Base-by-base conservation (phyloP, 2,888 invertebrate genomes). In the Acleris literana region DNA sequence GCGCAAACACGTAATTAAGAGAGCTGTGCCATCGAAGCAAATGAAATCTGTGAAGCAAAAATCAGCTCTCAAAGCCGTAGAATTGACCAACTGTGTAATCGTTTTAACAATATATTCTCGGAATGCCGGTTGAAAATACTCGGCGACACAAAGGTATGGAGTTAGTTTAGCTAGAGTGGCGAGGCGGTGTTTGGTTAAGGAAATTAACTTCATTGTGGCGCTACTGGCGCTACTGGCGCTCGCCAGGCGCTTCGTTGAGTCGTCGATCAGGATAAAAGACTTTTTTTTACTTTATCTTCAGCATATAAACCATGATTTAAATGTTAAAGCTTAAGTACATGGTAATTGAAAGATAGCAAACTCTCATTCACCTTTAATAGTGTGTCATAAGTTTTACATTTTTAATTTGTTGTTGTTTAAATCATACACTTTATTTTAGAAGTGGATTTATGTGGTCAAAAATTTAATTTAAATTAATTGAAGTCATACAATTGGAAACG, bases 161-260 rank as follows among this genome's bases (percentile, higher is more conserved):
- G 70, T 69, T 69, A 66, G 68, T 63, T 33, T 57, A 66, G 70
- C 59, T 63, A 64, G 73, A 72, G 71, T 65, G 66, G 53, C 51
- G 58, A 61, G 55, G 69, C 76, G 77, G 78, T 82, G 82, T 83
- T 84, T 81, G 82, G 80, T 76, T 79, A 79, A 82, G 77, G 80
- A 83, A 84, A 87, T 87, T 85, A 86, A 85, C 79, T 85, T 83
- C 81, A 85, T 84, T 85, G 85, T 84, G 74, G 74, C 73, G 72
- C 11, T 9, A 33, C n/a, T 84, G 75, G 74, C 73, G 72, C 17
- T 9, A 29, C n/a, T 29, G 53, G 3, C 33, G 33, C 18, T 33
- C 39, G 43, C 43, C 13, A 16, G 13, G 39, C 13, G 33, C 53
- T 53, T 53, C 39, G 39, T 39, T 39, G 39, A 39, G 39, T 39